Evolutionary conservation across 1,140 invertebrate species (phyloP).

Genomic region (Halotydeus destructor): DNA sequence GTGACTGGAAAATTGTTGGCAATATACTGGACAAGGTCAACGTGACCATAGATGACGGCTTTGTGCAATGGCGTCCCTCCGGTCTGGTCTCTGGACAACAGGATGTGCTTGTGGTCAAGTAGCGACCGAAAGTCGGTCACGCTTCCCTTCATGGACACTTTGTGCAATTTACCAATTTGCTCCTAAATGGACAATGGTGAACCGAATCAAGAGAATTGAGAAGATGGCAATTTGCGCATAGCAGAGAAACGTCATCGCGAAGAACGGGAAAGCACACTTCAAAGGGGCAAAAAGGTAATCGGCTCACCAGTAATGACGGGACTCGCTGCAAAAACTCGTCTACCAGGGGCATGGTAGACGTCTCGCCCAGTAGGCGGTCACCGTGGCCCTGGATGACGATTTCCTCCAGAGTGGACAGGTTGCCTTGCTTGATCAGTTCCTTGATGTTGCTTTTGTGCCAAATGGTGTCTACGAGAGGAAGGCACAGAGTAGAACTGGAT

Average conservation of each 20-base stretch:
- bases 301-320: constrained; percentile 25
- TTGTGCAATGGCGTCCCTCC: constrained; percentile 80
- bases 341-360: constrained; percentile 37
- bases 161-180: constrained; percentile 26
- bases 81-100: constrained; percentile 57
- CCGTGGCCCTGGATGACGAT: constrained; percentile 27
- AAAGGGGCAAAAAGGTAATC: neutral
- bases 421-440: constrained; percentile 21
- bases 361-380: constrained; percentile 25
- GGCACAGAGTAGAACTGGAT: too few species aligned
- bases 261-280: too few species aligned
- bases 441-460: constrained; percentile 15
- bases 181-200: constrained; percentile 11
- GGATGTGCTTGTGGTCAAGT: constrained; percentile 71
- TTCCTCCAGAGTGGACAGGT: constrained; percentile 25
- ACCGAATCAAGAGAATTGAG: neutral
- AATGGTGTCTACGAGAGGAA: too few species aligned
- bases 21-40: constrained; percentile 47
- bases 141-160: constrained; percentile 61
- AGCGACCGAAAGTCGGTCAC: constrained; percentile 58
- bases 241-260: neutral
- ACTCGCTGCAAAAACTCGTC: constrained; percentile 41
- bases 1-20: constrained; percentile 16
- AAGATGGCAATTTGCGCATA: neutral
- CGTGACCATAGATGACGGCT: constrained; percentile 71